These are phyloP conservation scores for Mus minutoides DNA, from an alignment of 2,797 vertebrate species.

Conservation along the genomic window DNA sequence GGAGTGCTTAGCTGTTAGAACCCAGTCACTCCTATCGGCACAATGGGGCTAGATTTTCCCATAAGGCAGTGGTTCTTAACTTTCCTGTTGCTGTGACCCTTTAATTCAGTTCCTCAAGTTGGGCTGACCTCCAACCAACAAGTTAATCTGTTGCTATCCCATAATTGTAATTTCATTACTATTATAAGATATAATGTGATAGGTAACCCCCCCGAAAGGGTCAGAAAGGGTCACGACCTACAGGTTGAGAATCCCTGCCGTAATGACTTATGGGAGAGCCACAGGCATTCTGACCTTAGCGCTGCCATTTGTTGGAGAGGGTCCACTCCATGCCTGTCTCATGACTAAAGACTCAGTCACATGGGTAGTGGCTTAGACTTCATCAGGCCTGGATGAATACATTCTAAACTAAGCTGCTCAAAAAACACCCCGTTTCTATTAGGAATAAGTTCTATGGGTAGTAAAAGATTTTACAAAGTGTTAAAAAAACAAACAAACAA, in stretches of 20 bases:
- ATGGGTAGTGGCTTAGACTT: slow-evolving; percentile 1
- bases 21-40: not conserved
- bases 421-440: slow-evolving; percentile 41
- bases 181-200: not conserved
- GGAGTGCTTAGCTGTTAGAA: not conserved
- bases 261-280: not conserved
- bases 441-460: slow-evolving; percentile 53
- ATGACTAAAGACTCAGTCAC: not conserved
- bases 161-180: not conserved
- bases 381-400: slow-evolving; percentile 15
- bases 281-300: not conserved
- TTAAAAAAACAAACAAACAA: slow-evolving; percentile 24
- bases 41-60: not conserved
- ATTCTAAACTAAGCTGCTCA: slow-evolving; percentile 47
- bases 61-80: not conserved
- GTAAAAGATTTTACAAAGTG: slow-evolving; percentile 54
- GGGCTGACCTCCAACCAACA: not conserved
- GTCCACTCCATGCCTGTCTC: not conserved
- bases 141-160: not conserved
- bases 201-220: not conserved
- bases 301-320: not conserved
- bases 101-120: not conserved
- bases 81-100: not conserved
- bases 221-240: not conserved
- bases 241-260: not conserved